These are phyloP conservation scores for Aratinga solstitialis DNA, from an alignment of 2,797 vertebrate genomes.

Conservation along the genomic window DNA sequence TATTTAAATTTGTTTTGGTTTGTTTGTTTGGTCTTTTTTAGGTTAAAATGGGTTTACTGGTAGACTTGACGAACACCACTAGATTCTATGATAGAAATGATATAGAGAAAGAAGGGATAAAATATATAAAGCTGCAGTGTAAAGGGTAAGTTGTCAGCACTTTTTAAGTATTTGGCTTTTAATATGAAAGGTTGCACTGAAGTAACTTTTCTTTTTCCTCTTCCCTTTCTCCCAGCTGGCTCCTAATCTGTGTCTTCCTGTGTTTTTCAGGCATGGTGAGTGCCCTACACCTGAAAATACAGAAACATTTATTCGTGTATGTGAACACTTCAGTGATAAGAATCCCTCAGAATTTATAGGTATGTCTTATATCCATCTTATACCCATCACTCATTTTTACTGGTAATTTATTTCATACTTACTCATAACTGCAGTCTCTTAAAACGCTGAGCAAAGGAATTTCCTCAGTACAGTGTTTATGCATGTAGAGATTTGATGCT, in stretches of 20 bases:
- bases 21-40: conserved; percentile 50
- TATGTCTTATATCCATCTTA: conserved; percentile 50
- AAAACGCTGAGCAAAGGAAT: background rate
- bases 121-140: conserved; percentile 94
- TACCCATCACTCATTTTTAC: background rate
- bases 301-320: conserved; percentile 88
- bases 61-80: conserved; percentile 96
- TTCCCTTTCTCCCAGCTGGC: background rate
- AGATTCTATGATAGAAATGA: conserved; percentile 94
- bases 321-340: conserved; percentile 91
- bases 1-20: background rate
- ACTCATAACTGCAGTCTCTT: background rate
- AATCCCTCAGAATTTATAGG: conserved; percentile 94
- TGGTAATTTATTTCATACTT: background rate
- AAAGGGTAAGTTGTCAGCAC: conserved; percentile 86
- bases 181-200: background rate
- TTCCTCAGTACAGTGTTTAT: background rate
- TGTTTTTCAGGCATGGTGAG: conserved; percentile 87
- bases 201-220: background rate
- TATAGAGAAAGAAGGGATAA: conserved; percentile 95
- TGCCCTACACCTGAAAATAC: conserved; percentile 91
- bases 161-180: background rate
- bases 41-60: conserved; percentile 96
- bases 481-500: background rate
- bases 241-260: background rate